Conservation (phyloP, 92 coral and sea anemone species). For the Blastomussa wellsi region DNA sequence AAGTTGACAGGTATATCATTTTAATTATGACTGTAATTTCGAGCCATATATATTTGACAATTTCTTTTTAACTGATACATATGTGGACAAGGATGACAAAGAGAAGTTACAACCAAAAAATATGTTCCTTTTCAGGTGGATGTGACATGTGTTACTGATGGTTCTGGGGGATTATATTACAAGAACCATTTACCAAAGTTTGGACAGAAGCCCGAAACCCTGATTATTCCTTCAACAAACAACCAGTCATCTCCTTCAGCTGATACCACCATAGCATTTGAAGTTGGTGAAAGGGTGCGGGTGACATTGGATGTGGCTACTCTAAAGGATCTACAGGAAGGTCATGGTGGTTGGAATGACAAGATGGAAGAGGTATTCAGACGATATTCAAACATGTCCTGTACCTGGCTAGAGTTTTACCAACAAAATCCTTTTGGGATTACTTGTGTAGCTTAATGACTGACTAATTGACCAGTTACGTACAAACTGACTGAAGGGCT, state of each 20-base stretch:
- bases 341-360: constrained; percentile 81
- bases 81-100: too few species aligned
- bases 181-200: constrained; percentile 78
- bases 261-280: constrained; percentile 10
- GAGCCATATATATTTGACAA: too few species aligned
- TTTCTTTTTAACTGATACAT: too few species aligned
- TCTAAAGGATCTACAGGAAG: constrained; percentile 66
- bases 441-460: neutral
- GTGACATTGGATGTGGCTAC: constrained; percentile 33
- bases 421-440: neutral
- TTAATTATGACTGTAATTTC: too few species aligned
- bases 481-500: neutral
- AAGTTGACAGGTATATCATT: too few species aligned
- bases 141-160: constrained; percentile 40
- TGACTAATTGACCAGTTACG: neutral
- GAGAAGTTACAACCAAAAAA: neutral
- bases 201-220: constrained; percentile 61
- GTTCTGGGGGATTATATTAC: constrained; percentile 65
- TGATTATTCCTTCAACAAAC: constrained; percentile 40
- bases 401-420: neutral
- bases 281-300: constrained; percentile 58
- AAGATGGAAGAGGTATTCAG: constrained; percentile 75
- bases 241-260: neutral
- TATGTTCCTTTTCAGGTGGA: constrained; percentile 57
- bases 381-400: neutral